These are phyloP conservation scores for Machimus atricapillus DNA, from an alignment of 2,888 invertebrate genomes.

Conservation along the genomic window DNA sequence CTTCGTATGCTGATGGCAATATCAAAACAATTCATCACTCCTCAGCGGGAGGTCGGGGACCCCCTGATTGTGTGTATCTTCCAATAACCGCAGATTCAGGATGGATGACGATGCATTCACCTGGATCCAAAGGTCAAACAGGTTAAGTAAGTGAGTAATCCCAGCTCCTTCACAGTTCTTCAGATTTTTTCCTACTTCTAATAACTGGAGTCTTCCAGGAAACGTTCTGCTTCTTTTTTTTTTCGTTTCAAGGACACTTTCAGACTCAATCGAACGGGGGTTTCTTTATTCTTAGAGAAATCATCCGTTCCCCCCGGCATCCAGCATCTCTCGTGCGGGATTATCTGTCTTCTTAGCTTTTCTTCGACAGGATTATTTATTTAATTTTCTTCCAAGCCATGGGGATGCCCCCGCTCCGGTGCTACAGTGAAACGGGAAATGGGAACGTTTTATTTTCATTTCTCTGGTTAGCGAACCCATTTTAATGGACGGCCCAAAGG, in stretches of 20 bases:
- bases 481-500: neutral
- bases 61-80: neutral
- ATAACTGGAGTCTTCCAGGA: neutral
- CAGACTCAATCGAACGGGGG: neutral
- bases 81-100: neutral
- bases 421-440: neutral
- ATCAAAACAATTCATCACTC: conserved; percentile 13
- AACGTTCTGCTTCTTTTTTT: neutral
- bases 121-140: neutral
- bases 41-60: neutral
- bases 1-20: neutral
- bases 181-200: neutral
- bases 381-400: neutral
- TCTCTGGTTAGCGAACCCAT: neutral
- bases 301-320: neutral
- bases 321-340: neutral
- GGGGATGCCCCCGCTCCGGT: neutral
- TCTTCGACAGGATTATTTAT: conserved; percentile 16
- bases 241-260: neutral
- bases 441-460: neutral
- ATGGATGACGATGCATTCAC: neutral
- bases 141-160: neutral
- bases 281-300: neutral
- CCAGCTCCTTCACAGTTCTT: neutral
- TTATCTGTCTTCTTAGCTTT: neutral